These are phyloP conservation scores for Xylocopa sonorina DNA, from an alignment of 1,140 invertebrate species.

Conservation along the genomic window DNA sequence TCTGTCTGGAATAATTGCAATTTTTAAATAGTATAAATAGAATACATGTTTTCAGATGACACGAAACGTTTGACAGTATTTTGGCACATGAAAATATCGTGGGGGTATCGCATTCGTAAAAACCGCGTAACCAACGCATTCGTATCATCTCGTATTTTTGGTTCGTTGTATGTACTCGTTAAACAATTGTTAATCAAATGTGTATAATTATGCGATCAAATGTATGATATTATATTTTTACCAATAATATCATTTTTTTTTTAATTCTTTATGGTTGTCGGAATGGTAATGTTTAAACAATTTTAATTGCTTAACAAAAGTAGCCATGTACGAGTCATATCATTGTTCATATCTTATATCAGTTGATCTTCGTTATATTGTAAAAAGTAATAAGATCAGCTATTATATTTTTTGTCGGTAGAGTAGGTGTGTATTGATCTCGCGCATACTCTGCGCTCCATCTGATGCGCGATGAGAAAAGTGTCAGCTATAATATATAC, in stretches of 20 bases:
- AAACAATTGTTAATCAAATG: too few species aligned
- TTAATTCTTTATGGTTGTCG: too few species aligned
- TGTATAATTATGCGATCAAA: neutral
- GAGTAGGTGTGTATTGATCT: slow-evolving; percentile 13
- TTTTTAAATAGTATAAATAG: neutral
- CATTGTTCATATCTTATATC: too few species aligned
- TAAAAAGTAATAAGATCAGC: slow-evolving; percentile 14
- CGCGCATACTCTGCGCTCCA: slow-evolving; percentile 5
- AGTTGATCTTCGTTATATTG: neutral
- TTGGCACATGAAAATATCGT: neutral
- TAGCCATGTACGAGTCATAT: too few species aligned
- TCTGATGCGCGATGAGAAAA: slow-evolving; percentile 19
- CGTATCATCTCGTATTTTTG: neutral
- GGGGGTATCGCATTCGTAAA: neutral
- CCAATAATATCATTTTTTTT: neutral
- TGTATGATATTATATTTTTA: neutral
- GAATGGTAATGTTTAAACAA: too few species aligned
- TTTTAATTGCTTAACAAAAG: too few species aligned
- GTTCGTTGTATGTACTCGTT: neutral
- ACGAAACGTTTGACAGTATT: neutral
- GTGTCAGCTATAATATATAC: neutral
- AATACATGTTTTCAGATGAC: too few species aligned
- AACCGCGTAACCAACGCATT: neutral
- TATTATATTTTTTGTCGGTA: slow-evolving; percentile 14
- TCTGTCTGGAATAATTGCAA: neutral